Percentiles rank a stretch among this genome's conserved stretches.
Conservation (phyloP, 2,113 vertebrate species). For the Pelobates fuscus region DNA sequence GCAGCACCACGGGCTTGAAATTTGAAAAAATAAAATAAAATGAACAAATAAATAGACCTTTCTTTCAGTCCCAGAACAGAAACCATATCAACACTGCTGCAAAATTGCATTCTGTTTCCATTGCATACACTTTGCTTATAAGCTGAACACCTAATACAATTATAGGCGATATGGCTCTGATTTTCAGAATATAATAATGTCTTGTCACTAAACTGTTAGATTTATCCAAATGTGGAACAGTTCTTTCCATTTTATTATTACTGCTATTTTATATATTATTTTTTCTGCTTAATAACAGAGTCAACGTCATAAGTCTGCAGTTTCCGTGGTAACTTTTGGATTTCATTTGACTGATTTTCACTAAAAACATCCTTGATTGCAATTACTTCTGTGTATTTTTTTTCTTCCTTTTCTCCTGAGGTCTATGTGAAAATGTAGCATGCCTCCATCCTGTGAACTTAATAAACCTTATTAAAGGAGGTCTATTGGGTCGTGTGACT, state of each 20-base stretch:
- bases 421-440: no score
- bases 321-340: background rate
- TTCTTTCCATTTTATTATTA: background rate
- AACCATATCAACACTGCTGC: no score
- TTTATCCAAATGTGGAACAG: background rate
- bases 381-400: background rate
- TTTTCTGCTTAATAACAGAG: background rate
- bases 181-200: background rate
- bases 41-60: no score
- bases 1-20: no score
- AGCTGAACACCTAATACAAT: background rate
- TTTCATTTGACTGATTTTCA: background rate
- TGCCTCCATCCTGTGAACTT: no score
- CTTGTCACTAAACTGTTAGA: background rate
- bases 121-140: background rate
- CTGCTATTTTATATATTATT: background rate
- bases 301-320: background rate
- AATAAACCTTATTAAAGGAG: no score
- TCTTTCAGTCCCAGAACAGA: no score
- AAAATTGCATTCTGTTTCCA: background rate
- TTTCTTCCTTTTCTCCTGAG: conserved; percentile 78
- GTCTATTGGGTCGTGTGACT: no score
- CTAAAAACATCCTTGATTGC: background rate
- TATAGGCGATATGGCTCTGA: background rate
- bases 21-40: no score